phyloP scores from a whole-genome alignment of 1,140 invertebrate species.

The Ceratitis capitata region DNA sequence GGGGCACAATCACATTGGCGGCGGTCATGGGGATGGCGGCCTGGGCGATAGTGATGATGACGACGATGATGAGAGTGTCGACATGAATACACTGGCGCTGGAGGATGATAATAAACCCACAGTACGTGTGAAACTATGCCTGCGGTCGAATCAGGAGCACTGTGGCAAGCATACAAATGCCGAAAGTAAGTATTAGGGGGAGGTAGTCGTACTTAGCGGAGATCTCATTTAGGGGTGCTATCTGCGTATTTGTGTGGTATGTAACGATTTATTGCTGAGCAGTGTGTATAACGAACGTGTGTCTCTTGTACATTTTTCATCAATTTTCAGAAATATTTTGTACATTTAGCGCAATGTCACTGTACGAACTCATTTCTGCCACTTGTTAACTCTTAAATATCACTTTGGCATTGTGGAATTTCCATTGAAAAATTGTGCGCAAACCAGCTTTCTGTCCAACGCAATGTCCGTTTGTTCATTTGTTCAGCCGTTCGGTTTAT shows the following conservation, averaged over 20 bases:
- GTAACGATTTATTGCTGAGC: neutral
- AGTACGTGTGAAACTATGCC: constrained; percentile 80
- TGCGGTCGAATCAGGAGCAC: constrained; percentile 78
- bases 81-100: constrained; percentile 66
- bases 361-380: constrained; percentile 1
- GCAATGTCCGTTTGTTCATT: neutral
- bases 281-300: neutral
- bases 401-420: neutral
- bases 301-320: neutral
- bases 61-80: constrained; percentile 50
- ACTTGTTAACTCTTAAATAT: neutral
- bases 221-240: too few relatives aligned
- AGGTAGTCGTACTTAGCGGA: too few relatives aligned
- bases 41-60: constrained; percentile 63
- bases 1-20: constrained; percentile 65
- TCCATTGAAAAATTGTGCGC: neutral
- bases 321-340: neutral
- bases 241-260: too few relatives aligned
- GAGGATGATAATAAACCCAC: constrained; percentile 72
- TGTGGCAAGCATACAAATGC: constrained; percentile 85
- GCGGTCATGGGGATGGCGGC: constrained; percentile 62
- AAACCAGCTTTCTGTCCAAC: neutral
- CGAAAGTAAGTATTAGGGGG: constrained; percentile 78
- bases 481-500: neutral
- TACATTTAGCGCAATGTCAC: neutral